Conservation (phyloP, 2,113 vertebrate genomes). For the Tachysurus fulvidraco region DNA sequence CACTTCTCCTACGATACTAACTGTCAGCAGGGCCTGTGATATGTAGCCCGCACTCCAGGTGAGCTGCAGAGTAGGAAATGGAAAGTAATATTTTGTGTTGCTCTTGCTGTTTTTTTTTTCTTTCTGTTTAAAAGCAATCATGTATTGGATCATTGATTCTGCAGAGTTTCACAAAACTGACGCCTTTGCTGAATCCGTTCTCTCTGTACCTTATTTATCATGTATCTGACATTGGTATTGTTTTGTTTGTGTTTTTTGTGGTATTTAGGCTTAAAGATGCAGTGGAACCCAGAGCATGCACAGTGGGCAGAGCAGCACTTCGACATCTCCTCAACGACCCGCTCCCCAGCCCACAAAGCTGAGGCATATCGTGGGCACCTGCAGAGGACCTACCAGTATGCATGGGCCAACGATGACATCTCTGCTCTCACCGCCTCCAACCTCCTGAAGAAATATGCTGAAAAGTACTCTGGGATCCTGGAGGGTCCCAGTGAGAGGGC, state of each 20-base stretch:
- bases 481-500: slow-evolving; percentile 90
- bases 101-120: slow-evolving; percentile 24
- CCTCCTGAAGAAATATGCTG: slow-evolving; percentile 97
- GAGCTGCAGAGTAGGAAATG: slow-evolving; percentile 32
- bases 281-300: slow-evolving; percentile 99
- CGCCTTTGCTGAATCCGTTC: slow-evolving; percentile 24
- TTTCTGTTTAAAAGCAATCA: slow-evolving; percentile 31
- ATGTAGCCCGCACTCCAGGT: slow-evolving; percentile 68
- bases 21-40: slow-evolving; percentile 83
- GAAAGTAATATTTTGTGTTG: slow-evolving; percentile 48
- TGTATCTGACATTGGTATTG: slow-evolving; percentile 59
- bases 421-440: slow-evolving; percentile 98
- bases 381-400: slow-evolving; percentile 97
- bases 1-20: slow-evolving; percentile 81
- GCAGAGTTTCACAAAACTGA: slow-evolving; percentile 26
- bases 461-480: slow-evolving; percentile 97
- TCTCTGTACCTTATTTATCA: slow-evolving; percentile 39
- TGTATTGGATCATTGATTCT: slow-evolving; percentile 28
- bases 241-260: slow-evolving; percentile 57
- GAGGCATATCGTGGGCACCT: slow-evolving; percentile 96
- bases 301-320: slow-evolving; percentile 99
- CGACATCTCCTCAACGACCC: slow-evolving; percentile 96
- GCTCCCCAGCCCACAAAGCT: slow-evolving; percentile 97
- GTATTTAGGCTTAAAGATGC: slow-evolving; percentile 97
- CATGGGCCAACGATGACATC: slow-evolving; percentile 99